Conservation (phyloP, 2,797 vertebrate species). For the Hypotaenidia philippensis region DNA sequence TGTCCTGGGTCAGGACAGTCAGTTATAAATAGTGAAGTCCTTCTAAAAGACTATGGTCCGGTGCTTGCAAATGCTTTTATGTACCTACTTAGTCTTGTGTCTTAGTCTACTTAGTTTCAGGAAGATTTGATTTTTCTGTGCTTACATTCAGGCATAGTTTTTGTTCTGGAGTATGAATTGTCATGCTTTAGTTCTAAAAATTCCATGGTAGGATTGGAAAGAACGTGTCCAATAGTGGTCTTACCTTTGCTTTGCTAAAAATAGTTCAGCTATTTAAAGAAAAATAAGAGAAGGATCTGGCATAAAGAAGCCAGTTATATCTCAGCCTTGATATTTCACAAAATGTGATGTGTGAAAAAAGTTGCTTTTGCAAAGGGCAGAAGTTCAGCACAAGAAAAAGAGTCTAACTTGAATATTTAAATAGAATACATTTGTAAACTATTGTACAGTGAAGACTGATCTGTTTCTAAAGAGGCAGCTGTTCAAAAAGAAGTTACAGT, state of each 20-base stretch:
- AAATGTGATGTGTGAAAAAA: background rate
- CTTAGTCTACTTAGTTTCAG: background rate
- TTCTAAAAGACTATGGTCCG: background rate
- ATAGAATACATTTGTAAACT: background rate
- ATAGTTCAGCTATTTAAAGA: background rate
- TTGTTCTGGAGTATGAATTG: background rate
- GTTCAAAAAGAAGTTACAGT: background rate
- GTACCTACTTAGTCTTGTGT: background rate
- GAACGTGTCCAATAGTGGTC: fast-evolving
- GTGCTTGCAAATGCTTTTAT: background rate
- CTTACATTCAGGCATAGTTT: background rate
- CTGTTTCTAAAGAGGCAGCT: background rate
- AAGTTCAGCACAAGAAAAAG: background rate
- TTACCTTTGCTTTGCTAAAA: background rate
- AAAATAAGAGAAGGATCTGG: background rate
- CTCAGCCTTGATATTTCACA: background rate
- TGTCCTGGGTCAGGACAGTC: too few relatives aligned
- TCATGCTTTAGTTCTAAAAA: background rate
- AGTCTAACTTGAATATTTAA: background rate
- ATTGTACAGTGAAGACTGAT: background rate
- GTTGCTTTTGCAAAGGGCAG: background rate
- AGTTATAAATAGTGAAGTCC: background rate
- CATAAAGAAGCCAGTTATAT: background rate
- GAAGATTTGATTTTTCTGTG: background rate
- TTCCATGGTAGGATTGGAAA: background rate